Evolutionary conservation across 2,888 invertebrate genomes (phyloP), one percentile per base, ranked within the genome.

Genomic region (Hartigia nigra): DNA sequence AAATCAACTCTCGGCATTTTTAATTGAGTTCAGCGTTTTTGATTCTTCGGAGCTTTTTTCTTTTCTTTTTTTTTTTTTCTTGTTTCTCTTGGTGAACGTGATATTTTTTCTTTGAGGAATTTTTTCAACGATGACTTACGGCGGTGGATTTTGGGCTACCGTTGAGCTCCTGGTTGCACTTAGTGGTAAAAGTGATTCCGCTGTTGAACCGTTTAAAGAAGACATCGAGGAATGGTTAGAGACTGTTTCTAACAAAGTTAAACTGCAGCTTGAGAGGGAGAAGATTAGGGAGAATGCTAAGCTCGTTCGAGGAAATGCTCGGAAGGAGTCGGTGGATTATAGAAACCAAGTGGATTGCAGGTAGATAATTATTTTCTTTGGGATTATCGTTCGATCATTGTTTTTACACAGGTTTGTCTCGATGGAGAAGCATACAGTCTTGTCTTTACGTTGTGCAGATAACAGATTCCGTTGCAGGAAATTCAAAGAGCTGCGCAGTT

Each of bases 131-230:
- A 85, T 84, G 83, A 82, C 93, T 69, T 92, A 93, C 12, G 84
- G 84, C 32, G 93, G 92, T 80, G 92, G 93, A 76, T 94, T 95
- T 88, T 94, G 95, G 94, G 93, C 93, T 76, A 94, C 94, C n/a
- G 93, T 95, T 81, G 94, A 94, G 81, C 92, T 94, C 69, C 92
- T 95, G 0, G 84, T 84, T 70, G 80, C 72, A 9, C 72, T 31
- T 12, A 12, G 81, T 74, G 83, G 82, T 37, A 77, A 80, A 9
- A 80, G 81, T 70, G 55, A 75, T 0, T 78, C 80, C 35, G 70
- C 70, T 11, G 81, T 80, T 1, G 80, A 85, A 72, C 80, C 83
- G 9, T 86, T 86, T 75, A 85, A 85, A 32, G 87, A 86, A 36
- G 87, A 89, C 32, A 82, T 87, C 75, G 88, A 88, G 69, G 88